A percentile compares a stretch with the other conserved stretches of the same genome.
Evolutionary conservation across 1,140 invertebrate genomes (phyloP).

Genomic region (Atta colombica): DNA sequence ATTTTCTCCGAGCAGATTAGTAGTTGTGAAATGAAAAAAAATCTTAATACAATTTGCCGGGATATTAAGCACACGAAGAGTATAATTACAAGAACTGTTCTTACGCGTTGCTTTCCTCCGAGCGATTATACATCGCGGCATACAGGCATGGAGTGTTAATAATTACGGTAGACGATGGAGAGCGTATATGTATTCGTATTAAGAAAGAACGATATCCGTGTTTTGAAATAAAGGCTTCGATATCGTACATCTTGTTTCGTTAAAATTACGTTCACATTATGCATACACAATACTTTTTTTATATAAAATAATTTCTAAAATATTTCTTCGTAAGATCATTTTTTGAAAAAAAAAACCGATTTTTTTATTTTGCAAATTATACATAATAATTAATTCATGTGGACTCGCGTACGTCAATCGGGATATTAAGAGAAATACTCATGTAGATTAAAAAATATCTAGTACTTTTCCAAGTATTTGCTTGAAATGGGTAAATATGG

Average conservation of each 20-base stretch:
- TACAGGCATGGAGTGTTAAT: conserved; percentile 70
- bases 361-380: not conserved
- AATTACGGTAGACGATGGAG: conserved; percentile 71
- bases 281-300: not conserved
- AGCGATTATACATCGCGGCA: conserved; percentile 69
- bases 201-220: conserved; percentile 59
- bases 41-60: conserved; percentile 75
- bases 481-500: conserved; percentile 72
- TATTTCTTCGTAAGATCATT: not conserved
- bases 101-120: conserved; percentile 65
- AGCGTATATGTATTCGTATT: conserved; percentile 50
- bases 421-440: conserved; percentile 11
- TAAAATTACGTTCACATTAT: not conserved
- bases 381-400: not conserved
- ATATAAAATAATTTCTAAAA: not conserved
- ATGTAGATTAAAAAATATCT: conserved; percentile 52
- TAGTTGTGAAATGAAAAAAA: conserved; percentile 59
- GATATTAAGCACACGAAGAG: conserved; percentile 70
- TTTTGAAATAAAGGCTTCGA: conserved; percentile 58
- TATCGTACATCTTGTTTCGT: conserved; percentile 27
- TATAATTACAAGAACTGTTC: conserved; percentile 72
- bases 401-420: not conserved
- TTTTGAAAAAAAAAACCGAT: not conserved
- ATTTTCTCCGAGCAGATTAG: conserved; percentile 40
- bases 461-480: conserved; percentile 67